Conservation (phyloP, 2,113 vertebrate genomes). For the Laticauda laticaudata region DNA sequence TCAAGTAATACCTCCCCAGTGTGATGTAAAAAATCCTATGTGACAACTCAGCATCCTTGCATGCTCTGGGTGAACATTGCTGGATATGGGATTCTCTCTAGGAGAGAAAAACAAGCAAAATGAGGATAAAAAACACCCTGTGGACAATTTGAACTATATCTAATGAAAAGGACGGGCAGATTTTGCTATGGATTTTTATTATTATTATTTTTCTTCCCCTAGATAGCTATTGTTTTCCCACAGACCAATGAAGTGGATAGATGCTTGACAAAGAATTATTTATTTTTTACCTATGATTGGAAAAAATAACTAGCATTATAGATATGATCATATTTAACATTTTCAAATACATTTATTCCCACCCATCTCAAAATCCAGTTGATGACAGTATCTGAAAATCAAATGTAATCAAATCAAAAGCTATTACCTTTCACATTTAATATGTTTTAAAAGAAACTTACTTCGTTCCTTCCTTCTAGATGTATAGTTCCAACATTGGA, state of each 20-base stretch:
- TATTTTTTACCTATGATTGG: not conserved
- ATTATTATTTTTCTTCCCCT: conserved; percentile 12
- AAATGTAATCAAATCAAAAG: not conserved
- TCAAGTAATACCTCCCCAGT: conserved; percentile 74
- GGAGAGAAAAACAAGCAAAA: conserved; percentile 61
- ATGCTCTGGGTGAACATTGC: conserved; percentile 55
- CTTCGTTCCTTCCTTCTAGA: not conserved
- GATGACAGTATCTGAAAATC: not conserved
- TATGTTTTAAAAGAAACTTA: not conserved
- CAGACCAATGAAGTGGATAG: conserved; percentile 17
- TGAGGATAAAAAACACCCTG: conserved; percentile 52
- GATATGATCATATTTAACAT: not conserved
- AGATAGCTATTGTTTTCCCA: conserved; percentile 25
- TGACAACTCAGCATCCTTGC: conserved; percentile 72
- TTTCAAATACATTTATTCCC: not conserved
- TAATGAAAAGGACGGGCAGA: conserved; percentile 28
- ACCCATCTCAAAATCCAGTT: no score
- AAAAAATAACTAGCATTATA: not conserved
- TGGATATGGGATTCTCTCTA: conserved; percentile 49
- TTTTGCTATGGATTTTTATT: conserved; percentile 51
- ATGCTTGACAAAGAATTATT: not conserved
- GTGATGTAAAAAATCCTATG: conserved; percentile 71
- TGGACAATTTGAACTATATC: conserved; percentile 26
- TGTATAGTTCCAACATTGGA: not conserved
- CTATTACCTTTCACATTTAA: not conserved